These are phyloP conservation scores for Phaenicophaeus curvirostris DNA, from an alignment of 2,797 vertebrate genomes.

Conservation along the genomic window DNA sequence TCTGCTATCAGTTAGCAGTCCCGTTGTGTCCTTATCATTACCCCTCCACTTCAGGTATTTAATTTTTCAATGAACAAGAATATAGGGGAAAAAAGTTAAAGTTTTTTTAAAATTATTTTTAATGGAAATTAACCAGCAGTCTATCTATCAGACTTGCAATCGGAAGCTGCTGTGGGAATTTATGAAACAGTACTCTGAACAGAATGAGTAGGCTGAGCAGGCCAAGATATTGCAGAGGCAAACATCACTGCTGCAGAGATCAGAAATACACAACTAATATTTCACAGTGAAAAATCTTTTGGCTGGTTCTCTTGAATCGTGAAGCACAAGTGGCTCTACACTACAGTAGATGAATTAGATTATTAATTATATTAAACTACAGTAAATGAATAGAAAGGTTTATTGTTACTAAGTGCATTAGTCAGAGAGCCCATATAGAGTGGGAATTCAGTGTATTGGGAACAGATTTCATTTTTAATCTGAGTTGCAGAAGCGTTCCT, in stretches of 20 bases:
- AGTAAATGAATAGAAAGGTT: background rate
- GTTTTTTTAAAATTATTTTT: background rate
- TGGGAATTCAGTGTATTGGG: background rate
- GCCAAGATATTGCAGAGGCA: background rate
- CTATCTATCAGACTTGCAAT: background rate
- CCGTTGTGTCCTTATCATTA: background rate
- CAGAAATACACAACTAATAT: background rate
- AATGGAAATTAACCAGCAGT: background rate
- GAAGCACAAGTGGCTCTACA: background rate
- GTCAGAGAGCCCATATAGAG: background rate
- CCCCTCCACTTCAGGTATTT: background rate
- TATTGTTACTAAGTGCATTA: background rate
- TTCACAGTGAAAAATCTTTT: background rate
- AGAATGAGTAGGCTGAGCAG: background rate
- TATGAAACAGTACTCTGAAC: background rate
- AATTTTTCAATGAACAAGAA: background rate
- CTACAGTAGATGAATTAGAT: background rate
- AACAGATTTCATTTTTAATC: background rate
- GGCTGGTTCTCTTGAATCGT: background rate
- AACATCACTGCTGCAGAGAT: too few species aligned
- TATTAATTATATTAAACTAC: background rate
- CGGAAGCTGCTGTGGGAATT: background rate
- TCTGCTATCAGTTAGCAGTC: background rate
- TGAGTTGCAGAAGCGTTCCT: background rate
- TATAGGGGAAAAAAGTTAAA: background rate